Conservation (phyloP, 2,797 vertebrate genomes). For the Falco novaeseelandiae region DNA sequence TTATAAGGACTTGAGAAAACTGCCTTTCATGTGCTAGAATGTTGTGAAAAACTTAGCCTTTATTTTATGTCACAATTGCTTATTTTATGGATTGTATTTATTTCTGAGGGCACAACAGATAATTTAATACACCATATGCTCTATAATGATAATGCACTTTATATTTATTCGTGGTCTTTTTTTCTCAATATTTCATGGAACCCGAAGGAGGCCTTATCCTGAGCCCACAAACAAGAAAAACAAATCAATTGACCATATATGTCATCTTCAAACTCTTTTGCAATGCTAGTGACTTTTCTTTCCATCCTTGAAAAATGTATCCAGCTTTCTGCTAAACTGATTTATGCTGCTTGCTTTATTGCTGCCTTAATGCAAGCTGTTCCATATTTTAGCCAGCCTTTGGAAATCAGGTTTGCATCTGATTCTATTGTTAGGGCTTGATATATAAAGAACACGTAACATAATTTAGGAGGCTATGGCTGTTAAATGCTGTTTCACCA, state of each 20-base stretch:
- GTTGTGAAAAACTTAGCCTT: not conserved
- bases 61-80: not conserved
- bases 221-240: slow-evolving; percentile 34
- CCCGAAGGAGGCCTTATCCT: slow-evolving; percentile 28
- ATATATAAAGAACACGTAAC: not conserved
- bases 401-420: slow-evolving; percentile 27
- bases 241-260: slow-evolving; percentile 53
- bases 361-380: slow-evolving; percentile 34
- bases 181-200: slow-evolving; percentile 52
- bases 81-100: slow-evolving; percentile 44
- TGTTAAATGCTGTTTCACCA: not conserved
- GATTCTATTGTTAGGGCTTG: slow-evolving; percentile 13
- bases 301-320: slow-evolving; percentile 26
- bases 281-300: slow-evolving; percentile 39
- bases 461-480: not conserved
- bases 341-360: slow-evolving; percentile 38
- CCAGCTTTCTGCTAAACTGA: slow-evolving; percentile 53
- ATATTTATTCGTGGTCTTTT: slow-evolving; percentile 23
- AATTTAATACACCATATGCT: slow-evolving; percentile 46
- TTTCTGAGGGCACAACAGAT: slow-evolving; percentile 24
- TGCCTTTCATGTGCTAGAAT: not conserved
- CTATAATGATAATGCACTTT: slow-evolving; percentile 49
- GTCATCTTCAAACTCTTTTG: slow-evolving; percentile 42
- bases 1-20: not conserved
- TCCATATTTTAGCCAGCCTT: slow-evolving; percentile 33